Evolutionary conservation across 2,113 vertebrate genomes (phyloP), one percentile per base, ranked within the genome.

Genomic region (Alethe diademata): DNA sequence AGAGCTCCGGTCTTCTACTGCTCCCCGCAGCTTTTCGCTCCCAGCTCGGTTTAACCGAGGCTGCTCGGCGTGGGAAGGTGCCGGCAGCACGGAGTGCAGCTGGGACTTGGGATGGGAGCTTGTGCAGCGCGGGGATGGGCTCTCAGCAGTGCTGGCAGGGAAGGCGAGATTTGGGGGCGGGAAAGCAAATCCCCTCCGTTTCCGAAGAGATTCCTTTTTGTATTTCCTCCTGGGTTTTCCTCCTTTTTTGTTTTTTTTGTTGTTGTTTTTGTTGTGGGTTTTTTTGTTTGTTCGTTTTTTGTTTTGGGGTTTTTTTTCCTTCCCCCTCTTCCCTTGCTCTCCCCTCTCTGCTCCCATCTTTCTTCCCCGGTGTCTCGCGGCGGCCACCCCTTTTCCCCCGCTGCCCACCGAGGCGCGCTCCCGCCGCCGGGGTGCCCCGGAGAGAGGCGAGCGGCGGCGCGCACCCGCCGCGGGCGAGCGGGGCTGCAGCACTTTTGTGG

Each of bases 401-500:
- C 85, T 58, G 15, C 5, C 0, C 13, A 6, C 10, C 4, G 78
- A 19, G 35, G 51, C 45, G 48, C 51, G 67, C 71, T 54, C 43
- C 79, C 33, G 65, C 84, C 28, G 70, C 56, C 70, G 54, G 43
- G 48, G 15, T 85, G 60, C 17, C 81, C 61, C 61, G 82, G 76
- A 43, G 62, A 65, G 64, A 31, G 54, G 60, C 24, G 75, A 28
- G 70, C 31, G 67, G 67, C 18, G 79, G 10, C 42, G 53, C 70
- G 31, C 93, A 8, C 72, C 47, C 78, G 54, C 81, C 11, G 81
- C 56, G 90, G 80, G 67, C 78, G 65, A 93, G 85, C 47, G 36
- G 93, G 51, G 47, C 80, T 78, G 76, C 73, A 50, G 53, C 84
- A 66, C 78, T 93, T 93, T 88, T 81, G 91, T 87, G 89, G 90